Conservation (phyloP, 2,113 vertebrate genomes). For the Oreotrochilus melanogaster region DNA sequence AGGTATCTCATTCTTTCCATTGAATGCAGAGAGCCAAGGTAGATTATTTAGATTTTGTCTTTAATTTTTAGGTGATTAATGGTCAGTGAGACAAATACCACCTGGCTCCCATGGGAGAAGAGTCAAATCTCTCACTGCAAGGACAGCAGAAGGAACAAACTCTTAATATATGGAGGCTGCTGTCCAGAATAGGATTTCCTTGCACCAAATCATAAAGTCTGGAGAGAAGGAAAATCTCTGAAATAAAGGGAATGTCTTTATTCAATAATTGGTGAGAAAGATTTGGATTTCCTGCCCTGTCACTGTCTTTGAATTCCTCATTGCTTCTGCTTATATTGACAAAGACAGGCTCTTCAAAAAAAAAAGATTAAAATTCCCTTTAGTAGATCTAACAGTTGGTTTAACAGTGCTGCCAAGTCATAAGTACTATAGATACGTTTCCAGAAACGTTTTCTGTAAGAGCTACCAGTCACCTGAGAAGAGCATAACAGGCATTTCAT, state of each 20-base stretch:
- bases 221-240: background rate
- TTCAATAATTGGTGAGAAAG: background rate
- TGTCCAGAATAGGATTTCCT: background rate
- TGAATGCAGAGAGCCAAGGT: conserved; percentile 7
- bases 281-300: background rate
- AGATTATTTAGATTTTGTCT: conserved; percentile 28
- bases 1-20: conserved; percentile 4
- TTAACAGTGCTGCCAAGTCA: background rate
- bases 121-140: background rate
- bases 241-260: background rate
- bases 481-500: background rate
- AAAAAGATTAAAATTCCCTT: background rate
- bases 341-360: background rate
- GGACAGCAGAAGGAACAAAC: background rate
- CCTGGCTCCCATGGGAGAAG: background rate
- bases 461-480: background rate
- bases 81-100: background rate
- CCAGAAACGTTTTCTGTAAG: background rate
- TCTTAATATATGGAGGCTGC: background rate
- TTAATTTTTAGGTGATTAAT: conserved; percentile 50
- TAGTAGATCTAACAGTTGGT: background rate
- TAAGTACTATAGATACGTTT: background rate
- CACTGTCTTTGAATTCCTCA: background rate
- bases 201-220: background rate
- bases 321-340: background rate